Percentiles rank a stretch among this genome's conserved stretches.
Evolutionary conservation across 2,888 invertebrate species (phyloP).

Genomic region (Leptinotarsa peninsularis): DNA sequence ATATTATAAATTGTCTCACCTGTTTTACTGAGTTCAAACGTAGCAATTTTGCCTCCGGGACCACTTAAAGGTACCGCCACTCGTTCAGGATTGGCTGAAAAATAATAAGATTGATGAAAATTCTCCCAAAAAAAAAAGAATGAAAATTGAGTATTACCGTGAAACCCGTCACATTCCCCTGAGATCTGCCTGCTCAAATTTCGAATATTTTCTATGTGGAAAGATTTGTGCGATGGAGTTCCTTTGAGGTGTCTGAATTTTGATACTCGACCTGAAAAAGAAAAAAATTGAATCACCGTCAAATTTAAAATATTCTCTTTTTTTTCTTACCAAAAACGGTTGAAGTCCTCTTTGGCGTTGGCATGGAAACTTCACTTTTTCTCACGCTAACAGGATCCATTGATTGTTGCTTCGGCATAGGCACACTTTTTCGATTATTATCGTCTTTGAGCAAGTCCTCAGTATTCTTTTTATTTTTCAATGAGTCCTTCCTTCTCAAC

Average conservation of each 20-base stretch:
- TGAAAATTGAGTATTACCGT: slow-evolving; percentile 69
- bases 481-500: slow-evolving; percentile 77
- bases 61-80: slow-evolving; percentile 92
- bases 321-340: slow-evolving; percentile 80
- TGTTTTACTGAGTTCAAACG: slow-evolving; percentile 83
- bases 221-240: slow-evolving; percentile 89
- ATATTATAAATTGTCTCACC: slow-evolving; percentile 62
- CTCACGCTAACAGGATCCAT: slow-evolving; percentile 65
- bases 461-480: slow-evolving; percentile 72
- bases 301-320: background rate
- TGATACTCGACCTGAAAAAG: slow-evolving; percentile 78
- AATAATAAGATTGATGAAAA: slow-evolving; percentile 30
- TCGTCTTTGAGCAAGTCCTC: slow-evolving; percentile 66
- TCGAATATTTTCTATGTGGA: slow-evolving; percentile 91
- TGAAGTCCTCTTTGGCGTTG: slow-evolving; percentile 84
- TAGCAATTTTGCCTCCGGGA: slow-evolving; percentile 89
- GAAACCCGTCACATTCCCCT: slow-evolving; percentile 94
- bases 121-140: background rate
- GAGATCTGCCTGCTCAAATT: slow-evolving; percentile 92
- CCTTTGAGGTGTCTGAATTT: slow-evolving; percentile 95
- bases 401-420: slow-evolving; percentile 68
- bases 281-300: slow-evolving; percentile 2
- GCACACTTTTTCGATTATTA: slow-evolving; percentile 65
- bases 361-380: slow-evolving; percentile 67
- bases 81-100: slow-evolving; percentile 82